Conservation (phyloP, 2,797 vertebrate species). For the Malurus splendens region DNA sequence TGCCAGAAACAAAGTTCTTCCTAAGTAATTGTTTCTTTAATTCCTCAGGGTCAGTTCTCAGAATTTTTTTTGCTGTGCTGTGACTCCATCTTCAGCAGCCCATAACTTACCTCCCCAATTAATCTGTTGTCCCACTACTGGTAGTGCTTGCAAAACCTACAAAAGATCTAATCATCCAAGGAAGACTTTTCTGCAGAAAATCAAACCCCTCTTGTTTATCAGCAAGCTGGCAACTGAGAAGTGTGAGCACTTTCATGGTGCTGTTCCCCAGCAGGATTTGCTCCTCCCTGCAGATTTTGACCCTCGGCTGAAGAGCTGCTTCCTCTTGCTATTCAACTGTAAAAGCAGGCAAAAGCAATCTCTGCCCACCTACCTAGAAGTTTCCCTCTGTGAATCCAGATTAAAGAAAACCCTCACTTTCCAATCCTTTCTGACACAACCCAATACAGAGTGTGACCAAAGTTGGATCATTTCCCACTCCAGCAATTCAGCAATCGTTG, state of each 20-base stretch:
- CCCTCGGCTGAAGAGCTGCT: neutral
- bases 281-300: neutral
- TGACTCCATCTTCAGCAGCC: neutral
- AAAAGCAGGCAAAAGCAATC: neutral
- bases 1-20: neutral
- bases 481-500: slow-evolving; percentile 2
- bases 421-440: slow-evolving; percentile 3
- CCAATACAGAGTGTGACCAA: neutral
- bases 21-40: neutral
- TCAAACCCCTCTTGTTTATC: neutral
- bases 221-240: neutral
- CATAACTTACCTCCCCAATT: neutral
- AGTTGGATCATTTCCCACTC: slow-evolving; percentile 19
- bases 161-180: neutral
- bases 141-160: neutral
- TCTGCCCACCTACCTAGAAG: slow-evolving; percentile 44
- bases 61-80: neutral
- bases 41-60: neutral
- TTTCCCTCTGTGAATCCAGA: neutral
- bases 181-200: neutral
- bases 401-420: slow-evolving; percentile 30
- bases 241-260: neutral
- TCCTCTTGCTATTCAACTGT: neutral
- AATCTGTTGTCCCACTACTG: neutral
- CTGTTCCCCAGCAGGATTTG: neutral